Evolutionary conservation across 2,888 invertebrate species (phyloP).

Genomic region (Amiota minor): DNA sequence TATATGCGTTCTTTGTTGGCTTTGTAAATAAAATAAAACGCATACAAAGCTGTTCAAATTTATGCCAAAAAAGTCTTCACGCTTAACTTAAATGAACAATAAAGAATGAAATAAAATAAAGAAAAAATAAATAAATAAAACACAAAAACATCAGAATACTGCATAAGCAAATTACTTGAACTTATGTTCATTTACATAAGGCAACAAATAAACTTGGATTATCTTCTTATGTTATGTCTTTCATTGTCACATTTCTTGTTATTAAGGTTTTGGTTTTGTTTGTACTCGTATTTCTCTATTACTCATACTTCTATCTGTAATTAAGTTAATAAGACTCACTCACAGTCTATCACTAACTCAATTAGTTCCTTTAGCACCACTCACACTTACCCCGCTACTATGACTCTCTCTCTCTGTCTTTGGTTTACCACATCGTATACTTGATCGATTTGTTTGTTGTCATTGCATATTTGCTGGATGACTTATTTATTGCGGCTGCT

Average conservation of each 20-base stretch:
- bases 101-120: neutral
- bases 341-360: too few relatives aligned
- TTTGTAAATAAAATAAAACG: neutral
- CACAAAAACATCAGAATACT: neutral
- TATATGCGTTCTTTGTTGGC: neutral
- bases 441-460: slow-evolving; percentile 54
- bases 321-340: too few relatives aligned
- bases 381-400: too few relatives aligned
- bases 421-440: slow-evolving; percentile 48
- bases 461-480: too few relatives aligned
- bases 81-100: slow-evolving; percentile 1
- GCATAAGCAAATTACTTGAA: neutral
- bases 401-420: neutral
- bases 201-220: too few relatives aligned
- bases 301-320: too few relatives aligned
- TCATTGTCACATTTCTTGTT: slow-evolving; percentile 3
- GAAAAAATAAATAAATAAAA: neutral
- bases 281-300: too few relatives aligned
- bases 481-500: too few relatives aligned
- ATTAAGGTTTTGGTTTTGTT: slow-evolving; percentile 7
- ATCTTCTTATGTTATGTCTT: neutral
- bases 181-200: too few relatives aligned
- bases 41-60: slow-evolving; percentile 10
- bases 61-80: slow-evolving; percentile 12
- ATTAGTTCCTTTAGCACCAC: too few relatives aligned